Base-by-base conservation (phyloP, 2,888 invertebrate species). In the Catocala nupta region DNA sequence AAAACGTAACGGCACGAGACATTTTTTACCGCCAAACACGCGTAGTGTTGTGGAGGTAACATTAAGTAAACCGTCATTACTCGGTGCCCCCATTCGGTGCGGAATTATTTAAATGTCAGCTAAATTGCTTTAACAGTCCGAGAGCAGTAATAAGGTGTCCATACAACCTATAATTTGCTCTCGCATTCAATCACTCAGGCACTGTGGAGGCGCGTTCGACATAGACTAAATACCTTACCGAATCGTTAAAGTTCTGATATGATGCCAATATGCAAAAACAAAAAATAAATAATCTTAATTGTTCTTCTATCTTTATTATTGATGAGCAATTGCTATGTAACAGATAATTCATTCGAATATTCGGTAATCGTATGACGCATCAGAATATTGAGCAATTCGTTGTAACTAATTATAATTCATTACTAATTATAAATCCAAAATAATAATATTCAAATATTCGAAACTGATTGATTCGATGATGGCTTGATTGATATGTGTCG, bases 101-200 rank as follows among this genome's bases (percentile, higher is more conserved):
- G 82, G 89, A 91, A 93, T 91, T 92, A 93, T 92, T 94, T 93
- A 93, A 94, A 94, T 93, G 93, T 93, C 93, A 92, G 93, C 82
- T 91, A 92, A 92, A 93, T 92, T 93, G 88, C 92, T 88, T 89
- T 89, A 93, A 91, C 91, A 91, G 92, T 88, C 88, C 85, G 86
- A 85, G 90, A 85, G 85, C 85, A 75, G 92, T 92, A 93, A 92
- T 93, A 92, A 92, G 92, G 90, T 90, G 91, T 89, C 85, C 87
- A 81, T 84, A 85, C 85, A 90, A 86, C 85, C 89, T 90, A 82
- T 90, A 92, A 94, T 94, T 94, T 93, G 84, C 85, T 83, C 86
- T 89, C 85, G 88, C 92, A 90, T 93, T 92, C 93, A 92, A 92
- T 92, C 92, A 92, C 85, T 89, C 86, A 77, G 77, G 76, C 81